A percentile compares a stretch with the other conserved stretches of the same genome.
phyloP scores from a whole-genome alignment of 2,888 invertebrate genomes.

The Bugulina stolonifera region DNA sequence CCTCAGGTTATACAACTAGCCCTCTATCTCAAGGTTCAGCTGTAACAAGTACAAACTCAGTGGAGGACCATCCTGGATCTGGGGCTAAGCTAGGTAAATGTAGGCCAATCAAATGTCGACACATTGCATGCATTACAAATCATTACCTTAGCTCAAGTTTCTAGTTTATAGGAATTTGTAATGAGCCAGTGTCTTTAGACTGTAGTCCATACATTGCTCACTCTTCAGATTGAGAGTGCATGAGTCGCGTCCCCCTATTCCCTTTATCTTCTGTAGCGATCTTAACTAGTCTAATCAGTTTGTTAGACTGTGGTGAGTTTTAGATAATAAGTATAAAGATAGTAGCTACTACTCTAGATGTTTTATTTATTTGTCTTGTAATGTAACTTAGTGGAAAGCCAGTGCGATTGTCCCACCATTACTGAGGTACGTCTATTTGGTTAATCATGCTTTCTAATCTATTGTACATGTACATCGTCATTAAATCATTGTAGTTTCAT shows the following conservation, averaged over 20 bases:
- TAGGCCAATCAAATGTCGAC: no score
- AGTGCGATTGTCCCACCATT: not conserved
- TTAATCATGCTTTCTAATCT: not conserved
- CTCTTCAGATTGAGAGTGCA: not conserved
- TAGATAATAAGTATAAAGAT: no score
- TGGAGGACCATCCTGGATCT: no score
- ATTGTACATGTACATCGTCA: not conserved
- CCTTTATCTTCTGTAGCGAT: not conserved
- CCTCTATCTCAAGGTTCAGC: not conserved
- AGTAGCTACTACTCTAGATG: no score
- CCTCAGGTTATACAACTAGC: not conserved
- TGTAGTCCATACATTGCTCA: not conserved
- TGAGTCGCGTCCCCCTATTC: not conserved
- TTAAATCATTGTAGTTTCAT: no score
- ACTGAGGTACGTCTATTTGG: conserved; percentile 21
- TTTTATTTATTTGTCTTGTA: no score
- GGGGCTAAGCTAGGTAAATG: not conserved
- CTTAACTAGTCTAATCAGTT: no score
- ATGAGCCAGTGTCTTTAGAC: not conserved
- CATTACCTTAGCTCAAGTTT: no score
- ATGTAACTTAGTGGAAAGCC: not conserved
- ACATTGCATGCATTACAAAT: no score
- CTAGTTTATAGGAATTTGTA: no score
- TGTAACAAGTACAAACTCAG: not conserved
- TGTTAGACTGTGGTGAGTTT: no score